phyloP scores from a whole-genome alignment of 2,888 invertebrate species.

The Chrysina gloriosa region DNA sequence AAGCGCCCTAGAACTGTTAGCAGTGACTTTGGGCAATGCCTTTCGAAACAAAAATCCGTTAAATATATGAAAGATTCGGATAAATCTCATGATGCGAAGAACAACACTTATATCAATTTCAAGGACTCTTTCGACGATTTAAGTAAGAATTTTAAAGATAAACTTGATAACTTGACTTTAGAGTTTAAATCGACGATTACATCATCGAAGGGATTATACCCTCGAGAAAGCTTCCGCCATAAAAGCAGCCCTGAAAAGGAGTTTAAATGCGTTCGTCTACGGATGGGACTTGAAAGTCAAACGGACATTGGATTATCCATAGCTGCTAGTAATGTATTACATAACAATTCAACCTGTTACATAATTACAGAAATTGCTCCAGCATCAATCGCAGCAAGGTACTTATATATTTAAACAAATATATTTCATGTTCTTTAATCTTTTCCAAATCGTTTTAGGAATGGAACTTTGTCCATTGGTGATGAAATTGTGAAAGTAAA shows the following conservation, averaged over 20 bases:
- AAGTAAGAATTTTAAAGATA: constrained; percentile 53
- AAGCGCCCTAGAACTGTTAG: constrained; percentile 45
- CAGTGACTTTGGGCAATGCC: constrained; percentile 43
- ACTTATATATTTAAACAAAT: constrained; percentile 44
- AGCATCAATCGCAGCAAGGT: constrained; percentile 68
- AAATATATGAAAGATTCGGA: constrained; percentile 5
- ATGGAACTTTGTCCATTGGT: constrained; percentile 83
- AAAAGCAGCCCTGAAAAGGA: constrained; percentile 53
- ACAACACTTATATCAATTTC: constrained; percentile 43
- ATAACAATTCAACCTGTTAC: constrained; percentile 58
- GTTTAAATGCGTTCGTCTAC: constrained; percentile 58
- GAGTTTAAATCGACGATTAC: constrained; percentile 43
- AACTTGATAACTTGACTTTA: constrained; percentile 51
- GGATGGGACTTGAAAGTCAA: constrained; percentile 46
- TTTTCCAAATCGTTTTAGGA: constrained; percentile 66
- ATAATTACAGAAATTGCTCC: constrained; percentile 66
- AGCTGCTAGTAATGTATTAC: constrained; percentile 48
- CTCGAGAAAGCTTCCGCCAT: constrained; percentile 24
- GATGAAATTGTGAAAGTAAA: constrained; percentile 93
- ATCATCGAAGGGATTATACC: background rate
- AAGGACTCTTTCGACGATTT: constrained; percentile 51
- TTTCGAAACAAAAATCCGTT: constrained; percentile 42
- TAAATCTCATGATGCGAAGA: background rate
- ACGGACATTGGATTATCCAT: constrained; percentile 56
- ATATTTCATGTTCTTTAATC: background rate